Evolutionary conservation across 2,797 vertebrate genomes (phyloP).

Genomic region (Hozukius guyotensis): DNA sequence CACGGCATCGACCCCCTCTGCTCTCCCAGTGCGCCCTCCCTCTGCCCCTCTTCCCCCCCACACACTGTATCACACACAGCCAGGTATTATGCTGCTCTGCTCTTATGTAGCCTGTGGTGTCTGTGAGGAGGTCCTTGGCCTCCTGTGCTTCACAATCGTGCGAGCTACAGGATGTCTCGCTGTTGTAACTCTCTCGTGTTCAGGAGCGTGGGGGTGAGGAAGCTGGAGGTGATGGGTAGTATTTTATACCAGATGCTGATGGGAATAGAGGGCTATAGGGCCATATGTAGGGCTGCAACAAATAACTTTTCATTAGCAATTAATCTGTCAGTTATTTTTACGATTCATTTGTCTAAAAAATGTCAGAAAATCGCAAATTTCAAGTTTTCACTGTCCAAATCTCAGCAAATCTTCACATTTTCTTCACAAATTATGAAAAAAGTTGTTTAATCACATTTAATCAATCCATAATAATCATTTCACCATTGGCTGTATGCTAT

Average conservation of each 20-base stretch:
- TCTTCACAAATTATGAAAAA: not conserved
- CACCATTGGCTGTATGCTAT: not conserved
- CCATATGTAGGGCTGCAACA: not conserved
- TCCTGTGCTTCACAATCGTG: slow-evolving; percentile 9
- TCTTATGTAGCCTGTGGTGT: slow-evolving; percentile 36
- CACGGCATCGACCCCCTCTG: not conserved
- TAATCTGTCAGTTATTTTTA: not conserved
- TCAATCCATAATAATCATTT: not conserved
- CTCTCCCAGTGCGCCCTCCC: not conserved
- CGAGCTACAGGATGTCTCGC: slow-evolving; percentile 31
- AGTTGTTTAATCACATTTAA: not conserved
- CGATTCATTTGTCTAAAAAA: not conserved
- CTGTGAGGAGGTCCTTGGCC: slow-evolving; percentile 12
- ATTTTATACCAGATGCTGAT: not conserved
- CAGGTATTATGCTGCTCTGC: slow-evolving; percentile 33
- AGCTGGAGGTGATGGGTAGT: not conserved
- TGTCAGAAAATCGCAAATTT: not conserved
- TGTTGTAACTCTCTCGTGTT: slow-evolving; percentile 18
- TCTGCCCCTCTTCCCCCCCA: not conserved
- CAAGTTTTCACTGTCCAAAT: not conserved
- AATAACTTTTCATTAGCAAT: not conserved
- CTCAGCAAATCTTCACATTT: not conserved
- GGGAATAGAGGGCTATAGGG: not conserved
- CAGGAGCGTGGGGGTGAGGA: not conserved
- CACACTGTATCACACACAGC: slow-evolving; percentile 24